These are phyloP conservation scores for Carassius gibelio DNA, from an alignment of 2,113 vertebrate species.

Conservation along the genomic window DNA sequence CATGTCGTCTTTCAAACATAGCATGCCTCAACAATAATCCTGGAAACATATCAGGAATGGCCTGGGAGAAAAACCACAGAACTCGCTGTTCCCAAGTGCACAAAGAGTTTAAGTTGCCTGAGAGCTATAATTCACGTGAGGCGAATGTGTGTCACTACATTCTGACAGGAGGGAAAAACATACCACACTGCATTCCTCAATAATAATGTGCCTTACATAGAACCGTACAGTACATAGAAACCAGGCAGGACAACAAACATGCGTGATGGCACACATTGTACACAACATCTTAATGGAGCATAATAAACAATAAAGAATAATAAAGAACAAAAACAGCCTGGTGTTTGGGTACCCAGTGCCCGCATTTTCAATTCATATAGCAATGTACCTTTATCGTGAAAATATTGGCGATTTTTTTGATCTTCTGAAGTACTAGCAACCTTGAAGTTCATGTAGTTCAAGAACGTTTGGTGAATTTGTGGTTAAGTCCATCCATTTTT, in stretches of 20 bases:
- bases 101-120: slow-evolving; percentile 30
- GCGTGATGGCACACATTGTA: background rate
- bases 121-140: slow-evolving; percentile 27
- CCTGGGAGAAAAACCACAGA: slow-evolving; percentile 30
- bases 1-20: background rate
- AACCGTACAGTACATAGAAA: background rate
- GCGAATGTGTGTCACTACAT: slow-evolving; percentile 21
- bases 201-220: slow-evolving; percentile 9
- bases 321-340: slow-evolving; percentile 6
- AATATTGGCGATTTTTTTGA: background rate
- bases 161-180: slow-evolving; percentile 35
- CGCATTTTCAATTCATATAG: background rate
- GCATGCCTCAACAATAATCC: slow-evolving; percentile 38
- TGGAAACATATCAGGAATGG: slow-evolving; percentile 27
- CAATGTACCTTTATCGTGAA: background rate
- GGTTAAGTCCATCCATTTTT: slow-evolving; percentile 63
- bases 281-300: background rate
- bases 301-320: no score
- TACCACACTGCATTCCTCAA: slow-evolving; percentile 40
- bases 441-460: slow-evolving; percentile 40
- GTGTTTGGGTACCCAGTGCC: background rate
- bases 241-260: background rate
- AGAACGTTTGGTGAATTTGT: slow-evolving; percentile 61
- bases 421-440: background rate
- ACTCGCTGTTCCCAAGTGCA: slow-evolving; percentile 19